These are phyloP conservation scores for Amphipoea oculea DNA, from an alignment of 2,888 invertebrate species.

Conservation along the genomic window DNA sequence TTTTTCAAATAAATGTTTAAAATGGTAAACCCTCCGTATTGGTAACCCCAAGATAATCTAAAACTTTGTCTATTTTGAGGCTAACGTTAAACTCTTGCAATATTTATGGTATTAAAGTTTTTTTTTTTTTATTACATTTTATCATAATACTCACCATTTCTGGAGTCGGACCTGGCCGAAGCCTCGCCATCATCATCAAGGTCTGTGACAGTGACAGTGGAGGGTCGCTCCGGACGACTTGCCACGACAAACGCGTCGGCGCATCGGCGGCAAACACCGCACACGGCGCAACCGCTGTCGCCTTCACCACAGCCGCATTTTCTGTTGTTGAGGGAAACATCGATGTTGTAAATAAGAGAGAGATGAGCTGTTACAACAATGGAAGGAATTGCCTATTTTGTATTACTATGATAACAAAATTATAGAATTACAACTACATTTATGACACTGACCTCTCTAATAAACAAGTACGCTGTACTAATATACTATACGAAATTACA, in stretches of 20 bases:
- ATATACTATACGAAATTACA: too few relatives aligned
- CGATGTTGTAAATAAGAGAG: neutral
- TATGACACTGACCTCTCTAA: too few relatives aligned
- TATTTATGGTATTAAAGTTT: neutral
- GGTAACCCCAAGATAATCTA: neutral
- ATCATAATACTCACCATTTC: constrained; percentile 6
- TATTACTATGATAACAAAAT: neutral
- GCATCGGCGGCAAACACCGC: constrained; percentile 97
- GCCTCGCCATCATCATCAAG: constrained; percentile 73
- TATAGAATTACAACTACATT: neutral
- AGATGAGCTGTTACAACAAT: neutral
- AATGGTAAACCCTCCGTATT: neutral
- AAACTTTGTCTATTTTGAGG: neutral
- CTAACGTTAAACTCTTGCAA: neutral
- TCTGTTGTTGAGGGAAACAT: constrained; percentile 84
- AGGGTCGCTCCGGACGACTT: constrained; percentile 57
- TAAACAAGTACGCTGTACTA: too few relatives aligned
- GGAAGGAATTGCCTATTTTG: neutral
- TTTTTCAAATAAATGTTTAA: neutral
- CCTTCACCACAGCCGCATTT: constrained; percentile 99
- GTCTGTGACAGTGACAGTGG: constrained; percentile 62
- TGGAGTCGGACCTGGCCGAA: constrained; percentile 59
- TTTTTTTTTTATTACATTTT: neutral
- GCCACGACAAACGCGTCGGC: constrained; percentile 86
- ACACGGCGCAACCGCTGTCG: constrained; percentile 97